These are phyloP conservation scores for Gallinago jamesoni DNA, from an alignment of 2,113 vertebrate species.

Conservation along the genomic window DNA sequence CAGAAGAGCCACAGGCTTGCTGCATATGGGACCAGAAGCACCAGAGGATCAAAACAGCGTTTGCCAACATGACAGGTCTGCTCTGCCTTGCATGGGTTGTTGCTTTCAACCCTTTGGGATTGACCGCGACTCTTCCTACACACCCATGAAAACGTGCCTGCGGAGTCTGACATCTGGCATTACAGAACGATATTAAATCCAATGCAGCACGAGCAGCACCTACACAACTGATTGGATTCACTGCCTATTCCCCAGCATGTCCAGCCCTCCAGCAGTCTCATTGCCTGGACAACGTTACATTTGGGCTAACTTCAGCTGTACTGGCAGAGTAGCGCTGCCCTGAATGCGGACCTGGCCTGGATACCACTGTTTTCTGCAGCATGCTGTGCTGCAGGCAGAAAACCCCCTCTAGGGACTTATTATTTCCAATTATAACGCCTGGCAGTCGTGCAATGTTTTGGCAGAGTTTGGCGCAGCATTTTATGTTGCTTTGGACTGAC, in stretches of 20 bases:
- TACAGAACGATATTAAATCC: background rate
- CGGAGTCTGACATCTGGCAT: background rate
- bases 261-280: background rate
- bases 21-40: background rate
- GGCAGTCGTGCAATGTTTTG: background rate
- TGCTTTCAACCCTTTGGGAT: background rate
- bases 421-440: background rate
- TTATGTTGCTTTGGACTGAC: background rate
- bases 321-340: background rate
- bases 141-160: accelerated
- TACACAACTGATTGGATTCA: accelerated
- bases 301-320: background rate
- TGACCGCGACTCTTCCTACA: background rate
- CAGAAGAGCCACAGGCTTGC: background rate
- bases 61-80: background rate
- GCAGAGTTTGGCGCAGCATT: background rate
- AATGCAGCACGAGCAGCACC: background rate
- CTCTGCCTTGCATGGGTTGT: background rate
- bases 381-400: background rate
- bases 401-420: background rate
- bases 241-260: background rate
- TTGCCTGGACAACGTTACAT: background rate
- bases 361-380: background rate
- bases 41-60: background rate
- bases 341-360: background rate